phyloP scores from a whole-genome alignment of 1,140 invertebrate genomes.

The Littorina saxatilis region DNA sequence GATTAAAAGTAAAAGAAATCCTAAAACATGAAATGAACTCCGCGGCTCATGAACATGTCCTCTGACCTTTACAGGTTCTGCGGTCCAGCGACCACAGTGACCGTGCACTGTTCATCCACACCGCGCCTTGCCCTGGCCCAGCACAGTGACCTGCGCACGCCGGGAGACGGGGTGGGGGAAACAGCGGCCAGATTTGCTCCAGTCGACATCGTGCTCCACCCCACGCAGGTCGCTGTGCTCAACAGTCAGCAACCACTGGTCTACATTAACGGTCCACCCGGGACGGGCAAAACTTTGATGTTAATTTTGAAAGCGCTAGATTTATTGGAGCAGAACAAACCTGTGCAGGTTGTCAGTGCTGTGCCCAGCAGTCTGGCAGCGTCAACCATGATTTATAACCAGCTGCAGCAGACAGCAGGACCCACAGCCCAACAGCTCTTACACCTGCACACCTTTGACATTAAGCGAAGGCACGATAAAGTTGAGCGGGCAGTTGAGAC shows the following conservation, averaged over 20 bases:
- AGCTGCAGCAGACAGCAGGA: not conserved
- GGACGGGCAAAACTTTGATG: slow-evolving; percentile 29
- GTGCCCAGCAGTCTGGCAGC: slow-evolving; percentile 2
- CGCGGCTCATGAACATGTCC: no score
- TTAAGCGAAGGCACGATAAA: no score
- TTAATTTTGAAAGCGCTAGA: slow-evolving; percentile 9
- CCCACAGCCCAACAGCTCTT: not conserved
- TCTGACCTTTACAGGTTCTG: no score
- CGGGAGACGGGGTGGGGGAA: slow-evolving; percentile 8
- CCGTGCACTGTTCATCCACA: not conserved
- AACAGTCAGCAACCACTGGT: not conserved
- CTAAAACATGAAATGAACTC: no score
- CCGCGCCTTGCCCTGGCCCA: not conserved
- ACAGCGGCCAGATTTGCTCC: not conserved
- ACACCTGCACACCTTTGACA: slow-evolving; percentile 9
- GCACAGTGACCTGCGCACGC: not conserved
- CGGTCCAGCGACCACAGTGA: slow-evolving; percentile 8
- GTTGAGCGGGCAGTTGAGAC: no score
- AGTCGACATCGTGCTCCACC: slow-evolving; percentile 21
- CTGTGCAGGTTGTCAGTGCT: slow-evolving; percentile 27
- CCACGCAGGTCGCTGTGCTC: not conserved
- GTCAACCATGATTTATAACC: not conserved
- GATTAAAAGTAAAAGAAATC: no score
- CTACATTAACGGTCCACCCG: slow-evolving; percentile 6
- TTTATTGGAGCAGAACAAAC: not conserved